phyloP scores from a whole-genome alignment of 2,797 vertebrate species.

The Oreochromis grahami region DNA sequence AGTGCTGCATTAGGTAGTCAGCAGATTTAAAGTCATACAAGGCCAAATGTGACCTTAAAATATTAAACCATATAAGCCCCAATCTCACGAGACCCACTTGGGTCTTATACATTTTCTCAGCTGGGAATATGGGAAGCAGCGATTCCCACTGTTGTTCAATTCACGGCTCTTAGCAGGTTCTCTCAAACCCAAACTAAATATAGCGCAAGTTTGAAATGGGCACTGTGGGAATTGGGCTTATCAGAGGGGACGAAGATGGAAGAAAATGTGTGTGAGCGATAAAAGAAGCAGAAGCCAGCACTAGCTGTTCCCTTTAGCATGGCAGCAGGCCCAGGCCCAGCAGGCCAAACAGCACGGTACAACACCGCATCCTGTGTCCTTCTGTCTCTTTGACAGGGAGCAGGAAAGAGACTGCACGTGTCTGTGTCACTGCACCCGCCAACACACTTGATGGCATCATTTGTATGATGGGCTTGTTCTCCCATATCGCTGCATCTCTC shows the following conservation, averaged over 20 bases:
- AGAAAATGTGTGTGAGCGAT: neutral
- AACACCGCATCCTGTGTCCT: neutral
- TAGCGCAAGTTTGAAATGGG: neutral
- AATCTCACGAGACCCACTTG: neutral
- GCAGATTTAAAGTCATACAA: constrained; percentile 1
- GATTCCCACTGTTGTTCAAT: neutral
- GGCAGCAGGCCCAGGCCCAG: constrained; percentile 27
- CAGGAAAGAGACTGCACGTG: neutral
- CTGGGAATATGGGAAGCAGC: neutral
- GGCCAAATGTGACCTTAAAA: constrained; percentile 7
- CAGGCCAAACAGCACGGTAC: neutral
- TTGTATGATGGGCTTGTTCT: neutral
- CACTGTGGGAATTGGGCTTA: neutral
- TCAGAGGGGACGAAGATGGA: neutral
- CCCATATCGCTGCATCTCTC: neutral
- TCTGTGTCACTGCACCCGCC: constrained; percentile 4
- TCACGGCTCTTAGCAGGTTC: neutral
- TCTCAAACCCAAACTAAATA: neutral
- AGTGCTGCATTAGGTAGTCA: constrained; percentile 28
- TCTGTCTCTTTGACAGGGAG: constrained; percentile 4
- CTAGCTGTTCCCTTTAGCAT: constrained; percentile 6
- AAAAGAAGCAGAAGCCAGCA: constrained; percentile 2
- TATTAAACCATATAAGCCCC: neutral
- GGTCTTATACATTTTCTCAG: neutral
- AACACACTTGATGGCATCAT: constrained; percentile 29